Evolutionary conservation across 2,797 vertebrate genomes (phyloP), one percentile per base, ranked within the genome.

Genomic region (Benthosema pterotum): DNA sequence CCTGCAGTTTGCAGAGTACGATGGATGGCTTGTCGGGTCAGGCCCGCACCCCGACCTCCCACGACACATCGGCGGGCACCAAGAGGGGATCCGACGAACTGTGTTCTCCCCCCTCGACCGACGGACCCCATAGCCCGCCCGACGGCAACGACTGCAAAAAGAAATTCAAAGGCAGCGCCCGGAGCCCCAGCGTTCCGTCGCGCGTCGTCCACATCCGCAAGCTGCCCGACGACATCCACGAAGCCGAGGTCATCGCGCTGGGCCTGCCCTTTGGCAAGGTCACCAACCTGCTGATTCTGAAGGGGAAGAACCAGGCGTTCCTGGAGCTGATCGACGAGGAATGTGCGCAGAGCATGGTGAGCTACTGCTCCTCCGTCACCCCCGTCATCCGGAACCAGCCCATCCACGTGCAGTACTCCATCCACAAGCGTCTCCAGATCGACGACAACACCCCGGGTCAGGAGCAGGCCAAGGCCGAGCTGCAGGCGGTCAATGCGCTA

Each of bases 41-140:
- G 9, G 7, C 7, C 32, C 32, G 2, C 9, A 38, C 11, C 8
- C 32, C 32, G 32, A 38, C 32, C 1, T 38, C 32, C 32, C 32
- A 38, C 3, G 32, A 11, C 8, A 38, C 2, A 11, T 38, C 32
- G 32, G 32, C 32, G 2, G 32, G 32, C 32, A 38, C 32, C 32
- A 38, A 99, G 97, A 96, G 97, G 93, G 97, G 96, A 95, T 94
- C 97, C 82, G 97, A 99, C 94, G 97, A 99, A 91, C 97, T 99
- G 87, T 98, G 98, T 92, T 96, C 97, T 94, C 91, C 91, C 80
- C 98, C 97, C 83, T 94, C 98, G 89, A 92, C 95, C 91, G 99
- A 97, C 95, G 96, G 97, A 87, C 97, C 97, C 82, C 98, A 97
- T 94, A 98, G 97, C 95, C 98, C 99, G 97, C 97, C 96, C 83